These are phyloP conservation scores for Agonopterix subpropinquella DNA, from an alignment of 2,888 invertebrate genomes.

Conservation along the genomic window DNA sequence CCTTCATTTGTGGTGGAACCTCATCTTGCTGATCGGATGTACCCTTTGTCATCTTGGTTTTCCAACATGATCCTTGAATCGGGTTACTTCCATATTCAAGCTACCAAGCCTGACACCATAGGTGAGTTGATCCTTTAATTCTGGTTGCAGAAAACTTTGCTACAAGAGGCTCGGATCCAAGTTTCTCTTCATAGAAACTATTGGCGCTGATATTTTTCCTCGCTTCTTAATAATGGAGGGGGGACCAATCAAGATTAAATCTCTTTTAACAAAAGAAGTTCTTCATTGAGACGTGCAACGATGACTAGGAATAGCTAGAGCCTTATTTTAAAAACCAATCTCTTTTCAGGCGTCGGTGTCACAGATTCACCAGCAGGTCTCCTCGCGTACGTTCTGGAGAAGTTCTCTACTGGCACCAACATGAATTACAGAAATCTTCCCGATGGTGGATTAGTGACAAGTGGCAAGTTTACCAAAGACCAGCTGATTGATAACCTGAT, in stretches of 20 bases:
- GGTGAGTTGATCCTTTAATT: slow-evolving; percentile 24
- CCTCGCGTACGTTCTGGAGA: slow-evolving; percentile 89
- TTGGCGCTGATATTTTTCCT: too few species aligned
- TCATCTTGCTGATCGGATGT: slow-evolving; percentile 36
- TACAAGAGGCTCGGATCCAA: too few species aligned
- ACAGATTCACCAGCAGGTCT: slow-evolving; percentile 87
- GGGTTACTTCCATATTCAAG: slow-evolving; percentile 82
- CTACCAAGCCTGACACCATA: slow-evolving; percentile 90
- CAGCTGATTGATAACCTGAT: slow-evolving; percentile 85
- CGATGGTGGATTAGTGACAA: slow-evolving; percentile 78
- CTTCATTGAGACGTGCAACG: too few species aligned
- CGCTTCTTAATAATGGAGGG: too few species aligned
- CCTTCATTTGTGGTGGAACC: slow-evolving; percentile 75
- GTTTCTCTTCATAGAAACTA: too few species aligned
- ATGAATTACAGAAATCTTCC: slow-evolving; percentile 34
- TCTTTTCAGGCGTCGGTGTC: slow-evolving; percentile 76
- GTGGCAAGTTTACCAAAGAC: slow-evolving; percentile 67
- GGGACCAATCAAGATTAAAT: too few species aligned
- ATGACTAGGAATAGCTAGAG: too few species aligned
- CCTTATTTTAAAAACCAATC: too few species aligned
- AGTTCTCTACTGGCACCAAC: slow-evolving; percentile 74
- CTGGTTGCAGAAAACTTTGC: too few species aligned
- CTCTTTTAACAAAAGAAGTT: too few species aligned
- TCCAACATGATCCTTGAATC: slow-evolving; percentile 30
- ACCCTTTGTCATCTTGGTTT: slow-evolving; percentile 30